Evolutionary conservation across 2,888 invertebrate species (phyloP).

Genomic region (Kryphioiulus occultus): DNA sequence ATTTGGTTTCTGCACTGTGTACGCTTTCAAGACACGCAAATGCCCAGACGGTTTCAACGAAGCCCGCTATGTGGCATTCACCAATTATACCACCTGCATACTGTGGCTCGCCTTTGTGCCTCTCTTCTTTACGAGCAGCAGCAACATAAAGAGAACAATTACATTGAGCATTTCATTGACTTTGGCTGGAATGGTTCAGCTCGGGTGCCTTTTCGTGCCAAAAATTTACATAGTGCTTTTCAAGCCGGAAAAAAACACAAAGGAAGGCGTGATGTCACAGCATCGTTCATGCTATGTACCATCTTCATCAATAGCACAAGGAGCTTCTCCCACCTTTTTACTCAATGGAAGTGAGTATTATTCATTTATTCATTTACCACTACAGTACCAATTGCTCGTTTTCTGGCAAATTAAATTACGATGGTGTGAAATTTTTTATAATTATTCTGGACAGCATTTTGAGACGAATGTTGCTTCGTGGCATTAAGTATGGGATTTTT

Average conservation of each 20-base stretch:
- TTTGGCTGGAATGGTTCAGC: constrained; percentile 67
- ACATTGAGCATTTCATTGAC: constrained; percentile 67
- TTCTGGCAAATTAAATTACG: background rate
- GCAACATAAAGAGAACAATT: constrained; percentile 65
- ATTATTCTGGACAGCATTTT: background rate
- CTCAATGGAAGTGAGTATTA: constrained; percentile 52
- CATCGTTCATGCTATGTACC: constrained; percentile 50
- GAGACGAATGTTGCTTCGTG: background rate
- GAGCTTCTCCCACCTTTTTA: constrained; percentile 47
- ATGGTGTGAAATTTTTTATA: background rate
- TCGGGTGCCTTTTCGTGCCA: constrained; percentile 67
- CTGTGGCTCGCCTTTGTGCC: constrained; percentile 69
- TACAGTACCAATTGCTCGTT: background rate
- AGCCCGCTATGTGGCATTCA: constrained; percentile 68
- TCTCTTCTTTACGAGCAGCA: constrained; percentile 66
- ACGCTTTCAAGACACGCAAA: constrained; percentile 68
- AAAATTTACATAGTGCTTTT: constrained; percentile 69
- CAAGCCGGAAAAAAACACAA: constrained; percentile 69
- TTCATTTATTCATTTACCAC: background rate
- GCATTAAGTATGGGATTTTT: background rate
- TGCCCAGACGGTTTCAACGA: constrained; percentile 70
- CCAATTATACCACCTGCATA: constrained; percentile 68
- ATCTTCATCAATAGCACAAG: constrained; percentile 37
- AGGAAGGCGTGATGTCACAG: constrained; percentile 67
- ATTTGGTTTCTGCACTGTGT: constrained; percentile 67